Evolutionary conservation across 2,113 vertebrate species (phyloP).

Genomic region (Paralichthys olivaceus): DNA sequence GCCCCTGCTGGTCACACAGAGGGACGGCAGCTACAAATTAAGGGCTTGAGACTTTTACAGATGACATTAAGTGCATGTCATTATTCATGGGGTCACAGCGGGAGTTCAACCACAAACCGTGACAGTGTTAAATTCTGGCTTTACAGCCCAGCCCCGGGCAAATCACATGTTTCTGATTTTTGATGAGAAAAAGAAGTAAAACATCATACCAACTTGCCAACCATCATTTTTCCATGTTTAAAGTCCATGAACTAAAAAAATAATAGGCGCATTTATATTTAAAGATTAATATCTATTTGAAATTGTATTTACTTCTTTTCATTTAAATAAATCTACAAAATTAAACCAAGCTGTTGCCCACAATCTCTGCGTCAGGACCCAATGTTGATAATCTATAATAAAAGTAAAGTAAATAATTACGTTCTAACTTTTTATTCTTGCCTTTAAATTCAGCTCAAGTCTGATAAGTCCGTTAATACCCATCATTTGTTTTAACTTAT

Average conservation of each 20-base stretch:
- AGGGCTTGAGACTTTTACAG: background rate
- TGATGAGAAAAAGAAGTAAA: background rate
- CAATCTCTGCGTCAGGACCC: no score
- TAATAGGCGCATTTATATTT: background rate
- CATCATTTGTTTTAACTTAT: no score
- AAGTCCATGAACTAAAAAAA: background rate
- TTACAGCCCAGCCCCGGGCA: background rate
- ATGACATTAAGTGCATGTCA: background rate
- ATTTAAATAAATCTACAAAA: no score
- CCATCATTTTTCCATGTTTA: background rate
- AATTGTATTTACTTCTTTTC: background rate
- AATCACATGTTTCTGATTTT: background rate
- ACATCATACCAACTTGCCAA: no score
- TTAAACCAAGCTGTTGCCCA: no score
- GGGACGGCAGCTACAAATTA: background rate
- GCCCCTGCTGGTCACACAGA: constrained; percentile 42
- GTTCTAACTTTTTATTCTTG: no score
- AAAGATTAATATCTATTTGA: background rate
- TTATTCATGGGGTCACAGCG: background rate
- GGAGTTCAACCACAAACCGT: background rate
- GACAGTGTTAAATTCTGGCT: background rate
- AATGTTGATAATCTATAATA: no score
- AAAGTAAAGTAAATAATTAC: no score
- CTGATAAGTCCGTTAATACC: no score
- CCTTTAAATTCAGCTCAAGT: no score